Conservation (phyloP, 2,797 vertebrate species). For the Sebastes umbrosus region DNA sequence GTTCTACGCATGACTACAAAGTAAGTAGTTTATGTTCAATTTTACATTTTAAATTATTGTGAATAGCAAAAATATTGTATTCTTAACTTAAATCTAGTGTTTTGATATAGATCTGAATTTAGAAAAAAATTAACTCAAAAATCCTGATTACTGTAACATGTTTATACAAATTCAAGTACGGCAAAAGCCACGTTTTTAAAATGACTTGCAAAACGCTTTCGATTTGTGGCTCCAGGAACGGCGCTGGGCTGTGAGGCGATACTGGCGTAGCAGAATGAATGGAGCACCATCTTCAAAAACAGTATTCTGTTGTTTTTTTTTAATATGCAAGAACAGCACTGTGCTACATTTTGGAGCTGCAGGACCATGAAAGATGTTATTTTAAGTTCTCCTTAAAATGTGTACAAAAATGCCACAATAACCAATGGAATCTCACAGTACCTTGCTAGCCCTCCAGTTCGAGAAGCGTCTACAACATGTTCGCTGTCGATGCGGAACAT, state of each 20-base stretch:
- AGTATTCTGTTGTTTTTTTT: neutral
- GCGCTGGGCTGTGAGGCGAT: neutral
- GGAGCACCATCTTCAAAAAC: neutral
- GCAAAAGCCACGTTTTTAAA: neutral
- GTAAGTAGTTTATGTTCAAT: neutral
- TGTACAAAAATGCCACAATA: neutral
- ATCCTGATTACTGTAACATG: neutral
- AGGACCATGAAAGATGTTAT: neutral
- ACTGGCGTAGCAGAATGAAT: neutral
- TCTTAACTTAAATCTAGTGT: neutral
- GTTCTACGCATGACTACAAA: neutral
- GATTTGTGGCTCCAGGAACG: neutral
- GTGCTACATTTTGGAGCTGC: neutral
- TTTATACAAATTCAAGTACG: neutral
- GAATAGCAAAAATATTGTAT: neutral
- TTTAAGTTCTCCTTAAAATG: neutral
- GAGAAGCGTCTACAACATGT: constrained; percentile 93
- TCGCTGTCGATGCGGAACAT: constrained; percentile 99
- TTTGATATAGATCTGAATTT: neutral
- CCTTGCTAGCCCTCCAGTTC: constrained; percentile 95
- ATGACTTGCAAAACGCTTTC: neutral
- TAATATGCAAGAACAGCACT: neutral
- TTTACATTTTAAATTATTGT: neutral
- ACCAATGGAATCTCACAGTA: constrained; percentile 64
- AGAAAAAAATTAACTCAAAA: neutral